phyloP scores from a whole-genome alignment of 2,113 vertebrate genomes.

The Pterocles orientalis region DNA sequence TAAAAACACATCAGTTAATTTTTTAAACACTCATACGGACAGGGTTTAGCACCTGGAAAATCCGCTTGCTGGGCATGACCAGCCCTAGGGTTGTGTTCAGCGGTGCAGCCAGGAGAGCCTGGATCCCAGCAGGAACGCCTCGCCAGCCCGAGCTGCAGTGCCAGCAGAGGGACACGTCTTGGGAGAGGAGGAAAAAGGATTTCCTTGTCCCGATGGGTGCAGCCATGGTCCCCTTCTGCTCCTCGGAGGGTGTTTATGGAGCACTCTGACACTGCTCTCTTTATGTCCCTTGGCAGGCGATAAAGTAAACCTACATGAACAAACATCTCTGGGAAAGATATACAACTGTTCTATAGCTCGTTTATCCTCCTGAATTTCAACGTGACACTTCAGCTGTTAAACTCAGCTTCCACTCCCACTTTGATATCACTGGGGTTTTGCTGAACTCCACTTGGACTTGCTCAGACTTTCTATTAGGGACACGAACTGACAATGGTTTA shows the following conservation, averaged over 20 bases:
- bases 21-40: not conserved
- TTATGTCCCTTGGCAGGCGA: not conserved
- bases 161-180: not conserved
- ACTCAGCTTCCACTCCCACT: not conserved
- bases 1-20: not conserved
- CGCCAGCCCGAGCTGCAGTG: not conserved
- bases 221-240: not conserved
- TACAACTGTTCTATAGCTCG: not conserved
- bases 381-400: not conserved
- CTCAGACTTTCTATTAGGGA: not conserved
- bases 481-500: not conserved
- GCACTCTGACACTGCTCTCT: fast-evolving
- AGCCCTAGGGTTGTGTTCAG: not conserved
- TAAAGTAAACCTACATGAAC: not conserved
- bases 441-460: not conserved
- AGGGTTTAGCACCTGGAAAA: not conserved
- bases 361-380: not conserved
- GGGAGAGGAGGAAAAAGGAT: not conserved
- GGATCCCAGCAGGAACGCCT: not conserved
- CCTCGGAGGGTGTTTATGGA: not conserved
- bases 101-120: not conserved
- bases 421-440: not conserved
- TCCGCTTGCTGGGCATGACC: not conserved
- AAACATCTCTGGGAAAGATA: constrained; percentile 23
- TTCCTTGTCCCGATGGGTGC: not conserved